Percentiles rank a stretch among this genome's conserved stretches.
These are phyloP conservation scores for Chiroxiphia lanceolata DNA, from an alignment of 2,797 vertebrate species.

Conservation along the genomic window DNA sequence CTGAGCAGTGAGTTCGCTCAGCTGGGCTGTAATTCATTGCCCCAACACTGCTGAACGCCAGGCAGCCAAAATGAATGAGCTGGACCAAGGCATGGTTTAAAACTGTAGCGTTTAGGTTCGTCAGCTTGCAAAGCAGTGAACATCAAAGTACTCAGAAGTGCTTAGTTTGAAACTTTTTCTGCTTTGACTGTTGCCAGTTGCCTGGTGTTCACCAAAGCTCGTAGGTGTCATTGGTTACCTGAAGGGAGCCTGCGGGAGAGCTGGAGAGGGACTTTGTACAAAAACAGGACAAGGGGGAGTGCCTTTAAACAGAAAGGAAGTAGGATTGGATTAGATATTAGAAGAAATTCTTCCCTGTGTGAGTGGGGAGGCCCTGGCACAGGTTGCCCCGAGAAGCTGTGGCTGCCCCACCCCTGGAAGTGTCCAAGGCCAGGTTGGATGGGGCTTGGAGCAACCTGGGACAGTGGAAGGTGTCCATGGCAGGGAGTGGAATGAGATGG, in stretches of 20 bases:
- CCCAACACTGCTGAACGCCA: background rate
- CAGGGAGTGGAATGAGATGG: accelerated
- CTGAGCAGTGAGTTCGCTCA: background rate
- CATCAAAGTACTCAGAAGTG: background rate
- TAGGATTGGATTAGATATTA: background rate
- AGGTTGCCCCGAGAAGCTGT: background rate
- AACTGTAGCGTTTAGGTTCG: background rate
- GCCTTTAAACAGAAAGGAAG: background rate
- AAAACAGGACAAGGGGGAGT: background rate
- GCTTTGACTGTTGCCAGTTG: background rate
- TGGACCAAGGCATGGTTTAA: background rate
- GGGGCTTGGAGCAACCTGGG: background rate
- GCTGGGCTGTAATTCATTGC: background rate
- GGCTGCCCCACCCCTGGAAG: background rate
- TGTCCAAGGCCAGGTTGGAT: accelerated
- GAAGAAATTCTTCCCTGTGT: accelerated
- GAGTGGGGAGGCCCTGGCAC: background rate
- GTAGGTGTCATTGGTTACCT: accelerated
- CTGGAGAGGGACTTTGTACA: background rate
- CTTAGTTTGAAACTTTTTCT: background rate
- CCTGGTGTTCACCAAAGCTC: background rate
- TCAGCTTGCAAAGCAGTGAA: background rate
- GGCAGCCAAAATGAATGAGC: background rate
- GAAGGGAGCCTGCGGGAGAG: background rate
- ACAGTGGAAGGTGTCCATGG: background rate